Evolutionary conservation across 2,113 vertebrate species (phyloP).

Genomic region (Mustelus asterias): DNA sequence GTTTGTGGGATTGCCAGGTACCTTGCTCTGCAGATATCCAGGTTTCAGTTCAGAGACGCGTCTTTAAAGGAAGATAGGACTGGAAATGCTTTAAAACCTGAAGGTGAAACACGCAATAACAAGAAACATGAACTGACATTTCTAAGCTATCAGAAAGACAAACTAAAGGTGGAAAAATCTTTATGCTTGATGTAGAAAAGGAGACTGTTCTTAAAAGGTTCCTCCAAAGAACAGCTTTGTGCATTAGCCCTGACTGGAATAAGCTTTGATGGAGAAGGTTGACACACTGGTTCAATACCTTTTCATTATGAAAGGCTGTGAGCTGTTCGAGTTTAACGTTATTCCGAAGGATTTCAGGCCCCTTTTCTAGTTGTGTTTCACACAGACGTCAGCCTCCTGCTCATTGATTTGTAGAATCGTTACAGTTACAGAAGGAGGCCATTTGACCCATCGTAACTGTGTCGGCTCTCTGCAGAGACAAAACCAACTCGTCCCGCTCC

Average conservation of each 20-base stretch:
- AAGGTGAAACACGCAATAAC: not conserved
- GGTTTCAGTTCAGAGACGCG: not conserved
- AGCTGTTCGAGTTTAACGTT: too few species aligned
- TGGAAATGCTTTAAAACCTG: not conserved
- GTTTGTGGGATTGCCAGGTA: not conserved
- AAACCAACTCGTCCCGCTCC: too few species aligned
- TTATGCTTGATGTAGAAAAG: not conserved
- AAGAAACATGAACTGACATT: not conserved
- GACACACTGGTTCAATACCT: not conserved
- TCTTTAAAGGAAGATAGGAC: not conserved
- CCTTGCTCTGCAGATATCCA: not conserved
- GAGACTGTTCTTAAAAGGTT: not conserved
- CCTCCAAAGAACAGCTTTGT: not conserved
- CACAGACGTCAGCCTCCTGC: too few species aligned
- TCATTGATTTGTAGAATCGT: too few species aligned
- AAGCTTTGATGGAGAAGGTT: not conserved
- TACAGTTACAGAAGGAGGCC: too few species aligned
- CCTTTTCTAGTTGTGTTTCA: too few species aligned
- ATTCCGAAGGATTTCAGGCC: too few species aligned
- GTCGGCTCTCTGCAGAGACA: too few species aligned
- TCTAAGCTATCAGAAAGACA: not conserved
- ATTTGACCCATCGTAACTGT: too few species aligned
- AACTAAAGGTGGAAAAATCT: not conserved
- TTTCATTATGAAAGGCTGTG: not conserved
- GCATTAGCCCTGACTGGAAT: not conserved